Percentiles rank a stretch among this genome's conserved stretches.
Evolutionary conservation across 2,797 vertebrate genomes (phyloP).

Genomic region (Mycteria americana): DNA sequence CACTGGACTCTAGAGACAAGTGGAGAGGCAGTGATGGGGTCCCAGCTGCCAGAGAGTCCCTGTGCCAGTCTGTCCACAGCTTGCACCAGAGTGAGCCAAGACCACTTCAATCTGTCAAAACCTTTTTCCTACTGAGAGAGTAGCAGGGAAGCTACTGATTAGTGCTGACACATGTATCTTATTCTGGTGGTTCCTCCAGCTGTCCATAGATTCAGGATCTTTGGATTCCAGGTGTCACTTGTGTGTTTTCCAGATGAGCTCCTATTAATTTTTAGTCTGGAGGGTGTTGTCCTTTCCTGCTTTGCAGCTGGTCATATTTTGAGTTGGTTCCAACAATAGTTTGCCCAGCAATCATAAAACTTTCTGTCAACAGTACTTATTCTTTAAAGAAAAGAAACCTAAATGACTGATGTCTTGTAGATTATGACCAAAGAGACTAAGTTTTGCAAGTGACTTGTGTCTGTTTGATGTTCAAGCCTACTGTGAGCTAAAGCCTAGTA

Average conservation of each 20-base stretch:
- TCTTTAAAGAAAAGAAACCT: background rate
- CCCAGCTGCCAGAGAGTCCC: background rate
- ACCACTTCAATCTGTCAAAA: background rate
- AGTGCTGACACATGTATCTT: background rate
- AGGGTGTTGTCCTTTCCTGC: background rate
- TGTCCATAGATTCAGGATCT: background rate
- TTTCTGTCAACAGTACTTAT: background rate
- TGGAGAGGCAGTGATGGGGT: background rate
- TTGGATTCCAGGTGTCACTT: background rate
- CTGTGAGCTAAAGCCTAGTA: background rate
- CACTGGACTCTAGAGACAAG: background rate
- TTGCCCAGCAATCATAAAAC: background rate
- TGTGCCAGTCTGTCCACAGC: background rate
- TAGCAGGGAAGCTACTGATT: background rate
- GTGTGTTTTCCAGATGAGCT: background rate
- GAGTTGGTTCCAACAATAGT: background rate
- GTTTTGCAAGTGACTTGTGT: background rate
- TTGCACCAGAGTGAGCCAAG: background rate
- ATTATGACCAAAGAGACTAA: background rate
- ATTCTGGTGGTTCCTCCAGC: background rate
- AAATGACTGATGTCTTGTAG: background rate
- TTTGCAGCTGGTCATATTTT: background rate
- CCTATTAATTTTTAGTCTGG: background rate
- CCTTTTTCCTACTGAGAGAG: background rate
- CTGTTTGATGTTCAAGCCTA: background rate